A percentile compares a stretch with the other conserved stretches of the same genome.
These are phyloP conservation scores for Esox lucius DNA, from an alignment of 2,797 vertebrate genomes.

Conservation along the genomic window DNA sequence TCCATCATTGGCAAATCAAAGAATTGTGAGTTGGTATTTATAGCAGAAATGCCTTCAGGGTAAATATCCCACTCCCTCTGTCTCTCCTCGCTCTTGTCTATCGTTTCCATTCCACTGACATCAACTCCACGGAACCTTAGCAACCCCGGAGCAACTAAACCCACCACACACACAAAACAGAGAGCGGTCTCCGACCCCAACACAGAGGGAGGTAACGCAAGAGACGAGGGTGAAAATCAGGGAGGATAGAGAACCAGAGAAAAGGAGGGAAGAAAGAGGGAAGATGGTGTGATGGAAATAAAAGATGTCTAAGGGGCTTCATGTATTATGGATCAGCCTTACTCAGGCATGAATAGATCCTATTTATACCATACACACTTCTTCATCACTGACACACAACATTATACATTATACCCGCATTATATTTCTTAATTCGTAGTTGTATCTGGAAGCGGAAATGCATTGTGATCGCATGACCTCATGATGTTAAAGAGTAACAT, in stretches of 20 bases:
- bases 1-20: slow-evolving; percentile 71
- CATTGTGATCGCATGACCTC: too few species aligned
- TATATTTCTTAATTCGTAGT: too few species aligned
- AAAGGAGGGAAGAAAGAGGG: not conserved
- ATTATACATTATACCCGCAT: not conserved
- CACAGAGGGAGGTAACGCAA: not conserved
- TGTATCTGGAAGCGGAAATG: too few species aligned
- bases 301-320: slow-evolving; percentile 48
- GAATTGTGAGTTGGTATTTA: slow-evolving; percentile 74
- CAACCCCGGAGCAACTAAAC: not conserved
- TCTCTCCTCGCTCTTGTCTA: slow-evolving; percentile 16
- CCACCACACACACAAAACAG: not conserved
- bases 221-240: not conserved
- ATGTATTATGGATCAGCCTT: slow-evolving; percentile 71
- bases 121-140: slow-evolving; percentile 4
- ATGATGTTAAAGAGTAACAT: too few species aligned
- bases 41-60: slow-evolving; percentile 66
- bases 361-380: slow-evolving; percentile 59
- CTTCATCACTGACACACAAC: not conserved
- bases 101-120: slow-evolving; percentile 21
- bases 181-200: not conserved
- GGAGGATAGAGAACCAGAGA: not conserved
- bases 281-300: not conserved
- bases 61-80: slow-evolving; percentile 39
- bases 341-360: slow-evolving; percentile 64